Evolutionary conservation across 1,140 invertebrate species (phyloP).

Genomic region (Pseudomyrmex sp.): DNA sequence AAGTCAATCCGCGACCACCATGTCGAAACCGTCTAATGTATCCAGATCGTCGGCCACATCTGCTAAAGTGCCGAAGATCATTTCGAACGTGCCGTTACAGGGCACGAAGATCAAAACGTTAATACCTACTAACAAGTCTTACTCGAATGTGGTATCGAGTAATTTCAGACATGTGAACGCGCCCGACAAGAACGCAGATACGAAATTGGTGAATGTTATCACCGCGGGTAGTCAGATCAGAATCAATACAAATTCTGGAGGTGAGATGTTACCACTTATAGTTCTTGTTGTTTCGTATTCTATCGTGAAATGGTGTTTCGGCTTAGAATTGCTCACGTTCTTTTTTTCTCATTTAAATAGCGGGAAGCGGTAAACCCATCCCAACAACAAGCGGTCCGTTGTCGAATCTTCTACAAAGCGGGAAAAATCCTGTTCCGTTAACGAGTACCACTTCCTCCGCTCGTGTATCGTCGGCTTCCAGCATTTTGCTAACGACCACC

Average conservation of each 20-base stretch:
- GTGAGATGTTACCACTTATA: constrained; percentile 34
- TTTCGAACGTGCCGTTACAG: constrained; percentile 66
- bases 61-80: constrained; percentile 74
- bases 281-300: too few relatives aligned
- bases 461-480: constrained; percentile 70
- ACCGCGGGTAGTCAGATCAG: constrained; percentile 71
- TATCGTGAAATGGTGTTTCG: too few relatives aligned
- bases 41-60: constrained; percentile 61
- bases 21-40: constrained; percentile 49
- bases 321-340: constrained; percentile 4
- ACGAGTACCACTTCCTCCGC: constrained; percentile 54
- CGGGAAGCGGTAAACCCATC: constrained; percentile 59
- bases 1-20: constrained; percentile 41
- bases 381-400: constrained; percentile 68
- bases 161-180: constrained; percentile 75
- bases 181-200: constrained; percentile 71
- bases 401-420: constrained; percentile 74
- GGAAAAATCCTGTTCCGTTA: constrained; percentile 71
- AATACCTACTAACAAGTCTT: constrained; percentile 73
- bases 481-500: constrained; percentile 75
- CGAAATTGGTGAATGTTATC: constrained; percentile 76
- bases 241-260: constrained; percentile 67
- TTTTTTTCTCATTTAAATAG: constrained; percentile 30
- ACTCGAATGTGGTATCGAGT: constrained; percentile 73
- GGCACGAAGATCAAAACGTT: constrained; percentile 78